A percentile compares a stretch with the other conserved stretches of the same genome.
phyloP scores from a whole-genome alignment of 2,888 invertebrate genomes.

The Entomobrya multifasciata region DNA sequence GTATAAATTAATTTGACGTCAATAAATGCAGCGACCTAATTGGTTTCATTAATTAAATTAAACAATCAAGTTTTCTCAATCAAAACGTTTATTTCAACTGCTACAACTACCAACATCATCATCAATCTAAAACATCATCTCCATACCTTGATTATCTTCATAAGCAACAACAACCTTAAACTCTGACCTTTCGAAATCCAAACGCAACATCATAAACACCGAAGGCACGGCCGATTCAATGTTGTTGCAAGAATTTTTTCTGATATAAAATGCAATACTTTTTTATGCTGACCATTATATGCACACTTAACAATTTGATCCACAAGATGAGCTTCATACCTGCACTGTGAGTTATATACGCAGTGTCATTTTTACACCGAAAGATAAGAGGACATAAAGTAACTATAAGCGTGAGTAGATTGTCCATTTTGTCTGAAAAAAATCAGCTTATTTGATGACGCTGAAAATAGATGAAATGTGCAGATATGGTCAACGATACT shows the following conservation, averaged over 20 bases:
- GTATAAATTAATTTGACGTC: too few relatives aligned
- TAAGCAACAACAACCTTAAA: too few relatives aligned
- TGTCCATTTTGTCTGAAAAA: slow-evolving; percentile 11
- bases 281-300: slow-evolving; percentile 52
- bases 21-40: too few relatives aligned
- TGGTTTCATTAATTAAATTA: too few relatives aligned
- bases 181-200: too few relatives aligned
- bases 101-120: too few relatives aligned
- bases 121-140: too few relatives aligned
- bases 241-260: not conserved
- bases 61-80: too few relatives aligned
- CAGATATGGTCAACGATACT: slow-evolving; percentile 58
- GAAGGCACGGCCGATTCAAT: too few relatives aligned
- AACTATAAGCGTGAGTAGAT: not conserved
- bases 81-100: too few relatives aligned
- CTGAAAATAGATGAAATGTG: slow-evolving; percentile 48
- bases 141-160: too few relatives aligned
- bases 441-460: slow-evolving; percentile 39
- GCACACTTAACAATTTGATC: slow-evolving; percentile 46
- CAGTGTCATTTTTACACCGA: slow-evolving; percentile 23
- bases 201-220: too few relatives aligned
- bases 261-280: slow-evolving; percentile 29
- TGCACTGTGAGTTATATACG: not conserved
- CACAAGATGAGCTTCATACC: not conserved
- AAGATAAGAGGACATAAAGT: not conserved